These are phyloP conservation scores for Dasysyrphus albostriatus DNA, from an alignment of 2,888 invertebrate genomes.

Conservation along the genomic window DNA sequence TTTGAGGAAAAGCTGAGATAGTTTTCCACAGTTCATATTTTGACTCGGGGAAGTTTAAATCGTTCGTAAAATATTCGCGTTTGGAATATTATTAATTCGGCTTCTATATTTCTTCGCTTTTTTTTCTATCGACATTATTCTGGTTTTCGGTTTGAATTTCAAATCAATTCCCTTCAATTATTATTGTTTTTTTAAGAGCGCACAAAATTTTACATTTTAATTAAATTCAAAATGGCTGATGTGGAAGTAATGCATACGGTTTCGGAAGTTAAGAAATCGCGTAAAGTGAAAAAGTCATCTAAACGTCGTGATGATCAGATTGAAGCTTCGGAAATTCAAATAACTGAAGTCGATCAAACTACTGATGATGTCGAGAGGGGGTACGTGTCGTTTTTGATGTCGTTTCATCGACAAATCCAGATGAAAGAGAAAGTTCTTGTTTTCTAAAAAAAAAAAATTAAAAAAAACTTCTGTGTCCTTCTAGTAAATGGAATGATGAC, in stretches of 20 bases:
- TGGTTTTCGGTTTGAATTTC: conserved; percentile 23
- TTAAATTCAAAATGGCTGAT: conserved; percentile 90
- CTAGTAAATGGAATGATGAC: conserved; percentile 14
- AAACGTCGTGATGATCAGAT: conserved; percentile 90
- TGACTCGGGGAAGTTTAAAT: conserved; percentile 82
- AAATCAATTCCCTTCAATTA: background rate
- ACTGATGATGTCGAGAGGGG: conserved; percentile 89
- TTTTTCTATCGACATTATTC: background rate
- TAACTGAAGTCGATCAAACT: conserved; percentile 91
- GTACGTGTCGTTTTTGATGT: conserved; percentile 89
- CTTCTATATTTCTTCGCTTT: conserved; percentile 29
- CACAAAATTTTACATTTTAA: background rate
- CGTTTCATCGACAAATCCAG: background rate
- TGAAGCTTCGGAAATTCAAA: conserved; percentile 89
- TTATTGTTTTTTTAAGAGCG: too few relatives aligned
- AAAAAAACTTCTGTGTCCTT: conserved; percentile 13
- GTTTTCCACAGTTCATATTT: conserved; percentile 81
- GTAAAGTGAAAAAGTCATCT: conserved; percentile 95
- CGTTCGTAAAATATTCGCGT: conserved; percentile 74
- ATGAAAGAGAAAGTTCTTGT: conserved; percentile 49
- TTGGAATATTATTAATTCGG: conserved; percentile 53
- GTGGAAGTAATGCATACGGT: conserved; percentile 95
- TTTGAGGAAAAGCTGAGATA: conserved; percentile 69
- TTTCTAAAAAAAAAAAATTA: conserved; percentile 19
- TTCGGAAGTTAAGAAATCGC: conserved; percentile 93